Evolutionary conservation across 2,797 vertebrate genomes (phyloP).

Genomic region (Pelochelys cantorii): DNA sequence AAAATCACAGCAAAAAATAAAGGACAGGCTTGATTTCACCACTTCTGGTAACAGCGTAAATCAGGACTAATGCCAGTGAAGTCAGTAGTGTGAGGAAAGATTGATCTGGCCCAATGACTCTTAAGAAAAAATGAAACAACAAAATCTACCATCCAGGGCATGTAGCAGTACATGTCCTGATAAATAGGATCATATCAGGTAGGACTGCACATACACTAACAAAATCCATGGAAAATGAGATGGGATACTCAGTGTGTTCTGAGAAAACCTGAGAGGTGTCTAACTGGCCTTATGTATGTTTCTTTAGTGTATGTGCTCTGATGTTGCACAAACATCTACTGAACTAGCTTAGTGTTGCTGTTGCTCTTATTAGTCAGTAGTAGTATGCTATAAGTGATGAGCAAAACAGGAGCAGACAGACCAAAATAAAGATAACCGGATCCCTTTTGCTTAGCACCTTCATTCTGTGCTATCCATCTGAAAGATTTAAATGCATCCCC

Average conservation of each 20-base stretch:
- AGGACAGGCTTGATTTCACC: background rate
- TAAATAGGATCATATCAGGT: background rate
- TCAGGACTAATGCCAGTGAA: background rate
- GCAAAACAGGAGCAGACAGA: constrained; percentile 6
- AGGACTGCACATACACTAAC: background rate
- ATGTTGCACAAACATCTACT: background rate
- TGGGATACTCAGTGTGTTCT: background rate
- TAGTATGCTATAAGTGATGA: background rate
- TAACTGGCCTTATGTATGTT: background rate
- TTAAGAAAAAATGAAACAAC: background rate
- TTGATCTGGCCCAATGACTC: background rate
- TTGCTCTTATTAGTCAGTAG: constrained; percentile 1
- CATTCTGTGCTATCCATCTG: background rate
- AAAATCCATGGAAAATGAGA: accelerated
- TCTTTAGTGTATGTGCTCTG: background rate
- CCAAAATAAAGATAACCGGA: constrained; percentile 10
- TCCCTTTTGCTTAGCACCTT: constrained; percentile 28
- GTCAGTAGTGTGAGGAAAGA: background rate
- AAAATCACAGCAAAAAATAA: background rate
- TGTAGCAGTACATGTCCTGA: background rate
- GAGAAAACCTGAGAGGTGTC: background rate
- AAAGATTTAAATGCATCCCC: constrained; percentile 18
- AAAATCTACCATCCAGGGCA: background rate
- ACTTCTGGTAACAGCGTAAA: background rate
- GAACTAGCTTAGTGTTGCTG: background rate